These are phyloP conservation scores for Diogma glabrata DNA, from an alignment of 2,888 invertebrate genomes.

Conservation along the genomic window DNA sequence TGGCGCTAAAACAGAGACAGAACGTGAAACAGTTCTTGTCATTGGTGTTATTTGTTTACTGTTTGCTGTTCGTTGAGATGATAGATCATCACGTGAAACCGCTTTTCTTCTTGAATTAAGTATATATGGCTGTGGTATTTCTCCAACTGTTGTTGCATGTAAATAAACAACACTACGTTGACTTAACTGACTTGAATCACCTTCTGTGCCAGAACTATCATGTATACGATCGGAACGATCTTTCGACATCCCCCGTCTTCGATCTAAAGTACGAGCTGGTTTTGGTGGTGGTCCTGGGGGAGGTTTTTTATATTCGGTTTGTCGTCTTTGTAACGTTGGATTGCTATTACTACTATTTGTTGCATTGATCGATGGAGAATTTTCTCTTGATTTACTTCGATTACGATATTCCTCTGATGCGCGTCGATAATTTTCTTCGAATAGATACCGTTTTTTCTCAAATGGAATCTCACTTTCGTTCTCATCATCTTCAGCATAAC, in stretches of 20 bases:
- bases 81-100: slow-evolving; percentile 63
- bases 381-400: slow-evolving; percentile 6
- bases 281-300: slow-evolving; percentile 34
- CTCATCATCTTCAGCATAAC: background rate
- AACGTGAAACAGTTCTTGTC: slow-evolving; percentile 61
- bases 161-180: slow-evolving; percentile 75
- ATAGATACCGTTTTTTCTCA: slow-evolving; percentile 4
- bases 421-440: slow-evolving; percentile 5
- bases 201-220: slow-evolving; percentile 51
- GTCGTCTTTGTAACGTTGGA: slow-evolving; percentile 3
- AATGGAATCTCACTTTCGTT: slow-evolving; percentile 2
- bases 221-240: slow-evolving; percentile 32
- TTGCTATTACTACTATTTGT: background rate
- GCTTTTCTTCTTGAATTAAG: slow-evolving; percentile 46
- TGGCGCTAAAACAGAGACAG: slow-evolving; percentile 73
- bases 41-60: slow-evolving; percentile 33
- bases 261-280: slow-evolving; percentile 33
- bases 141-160: slow-evolving; percentile 79
- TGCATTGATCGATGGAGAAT: background rate
- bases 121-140: slow-evolving; percentile 65
- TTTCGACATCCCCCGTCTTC: slow-evolving; percentile 25
- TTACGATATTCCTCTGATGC: background rate
- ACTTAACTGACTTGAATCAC: slow-evolving; percentile 66
- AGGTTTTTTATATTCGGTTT: slow-evolving; percentile 18
- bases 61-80: slow-evolving; percentile 37